These are phyloP conservation scores for Triops longicaudatus DNA, from an alignment of 1,140 invertebrate species.

Conservation along the genomic window DNA sequence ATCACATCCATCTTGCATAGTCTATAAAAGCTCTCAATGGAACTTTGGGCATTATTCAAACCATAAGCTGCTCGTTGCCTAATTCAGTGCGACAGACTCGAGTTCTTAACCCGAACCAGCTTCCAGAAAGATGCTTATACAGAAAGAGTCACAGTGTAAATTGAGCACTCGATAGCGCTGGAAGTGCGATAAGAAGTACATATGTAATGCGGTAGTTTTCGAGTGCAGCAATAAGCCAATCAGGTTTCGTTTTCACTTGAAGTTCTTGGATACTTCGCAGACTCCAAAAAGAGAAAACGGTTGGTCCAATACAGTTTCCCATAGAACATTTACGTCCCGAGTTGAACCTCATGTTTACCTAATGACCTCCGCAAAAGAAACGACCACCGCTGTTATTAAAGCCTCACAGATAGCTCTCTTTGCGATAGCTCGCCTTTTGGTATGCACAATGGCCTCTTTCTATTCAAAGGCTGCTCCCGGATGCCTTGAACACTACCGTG, in stretches of 20 bases:
- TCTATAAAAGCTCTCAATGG: background rate
- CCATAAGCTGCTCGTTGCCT: background rate
- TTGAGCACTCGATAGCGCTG: background rate
- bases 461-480: background rate
- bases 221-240: background rate
- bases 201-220: background rate
- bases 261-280: background rate
- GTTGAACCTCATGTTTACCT: background rate
- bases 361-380: background rate
- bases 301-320: background rate
- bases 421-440: background rate
- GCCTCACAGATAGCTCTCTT: background rate
- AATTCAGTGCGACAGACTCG: background rate
- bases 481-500: background rate
- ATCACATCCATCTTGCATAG: background rate
- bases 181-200: background rate
- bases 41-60: background rate
- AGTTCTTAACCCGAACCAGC: too few relatives aligned
- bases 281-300: background rate
- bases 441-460: background rate
- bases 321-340: background rate
- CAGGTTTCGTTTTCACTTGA: too few relatives aligned
- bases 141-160: too few relatives aligned
- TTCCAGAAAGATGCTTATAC: too few relatives aligned
- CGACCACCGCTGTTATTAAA: background rate